These are phyloP conservation scores for Silvanus unidentatus DNA, from an alignment of 2,888 invertebrate species.

Conservation along the genomic window DNA sequence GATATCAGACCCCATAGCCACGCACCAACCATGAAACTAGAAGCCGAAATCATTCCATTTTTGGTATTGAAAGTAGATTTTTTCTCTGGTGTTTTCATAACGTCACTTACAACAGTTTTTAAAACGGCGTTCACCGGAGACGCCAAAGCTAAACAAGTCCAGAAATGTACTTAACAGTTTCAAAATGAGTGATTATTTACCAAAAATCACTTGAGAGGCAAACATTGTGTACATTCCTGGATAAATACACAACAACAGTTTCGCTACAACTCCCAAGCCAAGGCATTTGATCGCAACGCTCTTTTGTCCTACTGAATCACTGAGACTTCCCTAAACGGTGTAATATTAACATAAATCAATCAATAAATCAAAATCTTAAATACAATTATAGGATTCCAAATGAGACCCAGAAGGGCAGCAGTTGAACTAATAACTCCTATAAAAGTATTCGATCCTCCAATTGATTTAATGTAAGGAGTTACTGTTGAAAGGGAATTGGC, in stretches of 20 bases:
- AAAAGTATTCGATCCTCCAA: constrained; percentile 3
- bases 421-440: constrained; percentile 4
- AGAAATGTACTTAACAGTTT: no score
- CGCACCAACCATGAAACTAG: constrained; percentile 16
- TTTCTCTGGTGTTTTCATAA: constrained; percentile 10
- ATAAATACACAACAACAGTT: background rate
- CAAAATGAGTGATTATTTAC: background rate
- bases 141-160: constrained; percentile 12
- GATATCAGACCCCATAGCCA: constrained; percentile 20
- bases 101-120: constrained; percentile 4
- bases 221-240: background rate
- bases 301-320: constrained; percentile 4
- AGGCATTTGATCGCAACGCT: constrained; percentile 4
- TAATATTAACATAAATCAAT: background rate
- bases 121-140: constrained; percentile 5
- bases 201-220: background rate
- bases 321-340: constrained; percentile 6
- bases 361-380: background rate
- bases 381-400: constrained; percentile 9
- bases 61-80: constrained; percentile 17
- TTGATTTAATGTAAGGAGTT: background rate
- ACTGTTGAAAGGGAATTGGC: constrained; percentile 1
- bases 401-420: background rate
- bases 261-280: background rate
- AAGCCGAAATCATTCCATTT: constrained; percentile 11